Percentiles rank a stretch among this genome's conserved stretches.
These are phyloP conservation scores for Drosophila pseudoobscura DNA, from an alignment of 1,140 invertebrate genomes.

Conservation along the genomic window DNA sequence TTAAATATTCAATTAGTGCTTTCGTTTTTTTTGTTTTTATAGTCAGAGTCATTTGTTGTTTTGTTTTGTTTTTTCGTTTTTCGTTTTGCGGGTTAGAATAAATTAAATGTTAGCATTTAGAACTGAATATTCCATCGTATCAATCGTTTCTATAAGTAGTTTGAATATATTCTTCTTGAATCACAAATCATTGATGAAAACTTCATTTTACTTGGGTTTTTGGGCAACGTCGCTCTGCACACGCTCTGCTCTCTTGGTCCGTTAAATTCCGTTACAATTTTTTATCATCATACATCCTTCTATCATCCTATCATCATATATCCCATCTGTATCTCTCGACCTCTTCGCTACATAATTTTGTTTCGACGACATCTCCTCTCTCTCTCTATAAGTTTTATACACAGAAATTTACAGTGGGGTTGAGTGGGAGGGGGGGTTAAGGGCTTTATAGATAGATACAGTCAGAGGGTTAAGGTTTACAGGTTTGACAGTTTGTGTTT, in stretches of 20 bases:
- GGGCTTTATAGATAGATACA: constrained; percentile 27
- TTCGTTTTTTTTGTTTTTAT: constrained; percentile 51
- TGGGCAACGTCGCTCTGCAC: constrained; percentile 79
- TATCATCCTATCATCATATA: background rate
- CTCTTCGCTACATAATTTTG: constrained; percentile 30
- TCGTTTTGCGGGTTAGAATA: constrained; percentile 62
- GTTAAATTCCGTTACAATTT: constrained; percentile 78
- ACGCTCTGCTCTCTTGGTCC: constrained; percentile 80
- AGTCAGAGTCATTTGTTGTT: constrained; percentile 77
- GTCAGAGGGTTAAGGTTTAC: constrained; percentile 40
- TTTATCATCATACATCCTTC: constrained; percentile 44
- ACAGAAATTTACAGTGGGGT: constrained; percentile 75
- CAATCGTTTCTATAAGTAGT: constrained; percentile 56
- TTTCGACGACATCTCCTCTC: constrained; percentile 39
- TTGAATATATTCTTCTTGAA: constrained; percentile 63
- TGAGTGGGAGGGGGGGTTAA: constrained; percentile 18
- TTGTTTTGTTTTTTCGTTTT: constrained; percentile 37
- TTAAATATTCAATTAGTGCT: constrained; percentile 66
- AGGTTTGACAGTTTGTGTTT: constrained; percentile 57
- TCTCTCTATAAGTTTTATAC: constrained; percentile 64
- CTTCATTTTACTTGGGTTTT: constrained; percentile 73
- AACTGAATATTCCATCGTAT: constrained; percentile 57
- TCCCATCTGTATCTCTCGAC: too few species aligned
- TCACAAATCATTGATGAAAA: constrained; percentile 83
- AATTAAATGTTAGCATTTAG: constrained; percentile 67